Base-by-base conservation (phyloP, 2,113 vertebrate species). In the Poeciliopsis occidentalis region DNA sequence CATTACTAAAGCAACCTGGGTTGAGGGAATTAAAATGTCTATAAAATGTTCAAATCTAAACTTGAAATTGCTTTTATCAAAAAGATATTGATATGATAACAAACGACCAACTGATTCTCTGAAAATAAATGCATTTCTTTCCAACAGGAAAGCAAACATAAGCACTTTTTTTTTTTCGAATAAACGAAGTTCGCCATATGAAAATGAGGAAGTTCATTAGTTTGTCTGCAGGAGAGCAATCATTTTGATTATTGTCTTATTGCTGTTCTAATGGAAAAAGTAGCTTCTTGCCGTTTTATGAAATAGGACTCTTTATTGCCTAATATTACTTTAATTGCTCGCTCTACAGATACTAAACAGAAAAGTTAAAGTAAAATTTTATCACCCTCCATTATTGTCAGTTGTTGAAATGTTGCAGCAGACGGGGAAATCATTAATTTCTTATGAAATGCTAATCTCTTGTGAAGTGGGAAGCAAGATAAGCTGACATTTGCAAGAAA, bases 121-220 rank as follows among this genome's bases (percentile, higher is more conserved):
- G 7, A 57, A n/a, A n/a, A 57, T 8, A 57, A 24, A n/a, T 41
- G 41, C 44, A n/a, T 75, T 17, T 60, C 61, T 67, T 54, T 34
- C 68, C 79, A 4, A 64, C 22, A 54, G 51, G 22, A 54, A 54
- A 24, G 51, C 19, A 54, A 24, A 24, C 24, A n/a, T n/a, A 57
- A 75, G 65, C 66, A 39, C 72, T 76, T 78, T 86, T 57, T 68
- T 76, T 78, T 86, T 85, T 62, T 68, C 11, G 30, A 51, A 66
- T 69, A 76, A 79, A 74, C 78, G 26, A 84, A 73, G 60, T 84
- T 84, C 65, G 54, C 57, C 71, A 63, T 11, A n/a, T 78, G 71
- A 73, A 65, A 89, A 89, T 90, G 81, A 86, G 84, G 74, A 86
- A 44, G 67, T 81, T 80, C 41, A 87, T 91, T 87, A 37, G 67